phyloP scores from a whole-genome alignment of 1,140 invertebrate genomes.

The Hyphantria cunea region DNA sequence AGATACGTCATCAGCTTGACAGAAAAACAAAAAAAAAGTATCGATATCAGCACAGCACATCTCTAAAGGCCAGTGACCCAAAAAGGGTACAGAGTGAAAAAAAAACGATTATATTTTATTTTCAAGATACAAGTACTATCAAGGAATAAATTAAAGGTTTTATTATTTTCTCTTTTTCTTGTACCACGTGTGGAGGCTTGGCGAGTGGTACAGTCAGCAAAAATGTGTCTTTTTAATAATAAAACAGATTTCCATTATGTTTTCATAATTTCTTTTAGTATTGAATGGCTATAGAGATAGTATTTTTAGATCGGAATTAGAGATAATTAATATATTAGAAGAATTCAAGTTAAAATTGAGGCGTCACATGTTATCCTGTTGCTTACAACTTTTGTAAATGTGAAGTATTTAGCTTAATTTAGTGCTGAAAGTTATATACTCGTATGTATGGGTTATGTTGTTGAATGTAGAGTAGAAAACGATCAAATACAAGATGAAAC shows the following conservation, averaged over 20 bases:
- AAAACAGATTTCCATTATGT: constrained; percentile 2
- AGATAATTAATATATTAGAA: too few species aligned
- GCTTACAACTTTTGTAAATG: too few species aligned
- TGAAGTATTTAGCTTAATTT: too few species aligned
- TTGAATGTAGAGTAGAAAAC: too few species aligned
- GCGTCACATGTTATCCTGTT: too few species aligned
- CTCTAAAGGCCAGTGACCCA: constrained; percentile 72
- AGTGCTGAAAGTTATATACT: too few species aligned
- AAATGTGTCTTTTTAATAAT: constrained; percentile 29
- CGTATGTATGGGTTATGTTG: too few species aligned
- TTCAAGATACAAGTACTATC: constrained; percentile 79
- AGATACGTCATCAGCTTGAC: constrained; percentile 24
- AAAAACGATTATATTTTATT: constrained; percentile 75
- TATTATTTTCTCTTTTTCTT: constrained; percentile 78
- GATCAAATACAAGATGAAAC: too few species aligned
- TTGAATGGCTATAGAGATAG: background rate
- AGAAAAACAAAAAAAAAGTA: constrained; percentile 31
- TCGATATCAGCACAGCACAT: constrained; percentile 46
- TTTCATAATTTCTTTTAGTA: constrained; percentile 5
- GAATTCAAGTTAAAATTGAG: too few species aligned
- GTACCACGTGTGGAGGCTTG: constrained; percentile 69
- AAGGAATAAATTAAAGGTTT: constrained; percentile 80
- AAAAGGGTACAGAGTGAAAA: constrained; percentile 58
- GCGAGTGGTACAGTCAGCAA: constrained; percentile 54
- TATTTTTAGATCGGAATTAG: too few species aligned